Conservation (phyloP, 1,140 invertebrate species). For the Antheraea mylitta region DNA sequence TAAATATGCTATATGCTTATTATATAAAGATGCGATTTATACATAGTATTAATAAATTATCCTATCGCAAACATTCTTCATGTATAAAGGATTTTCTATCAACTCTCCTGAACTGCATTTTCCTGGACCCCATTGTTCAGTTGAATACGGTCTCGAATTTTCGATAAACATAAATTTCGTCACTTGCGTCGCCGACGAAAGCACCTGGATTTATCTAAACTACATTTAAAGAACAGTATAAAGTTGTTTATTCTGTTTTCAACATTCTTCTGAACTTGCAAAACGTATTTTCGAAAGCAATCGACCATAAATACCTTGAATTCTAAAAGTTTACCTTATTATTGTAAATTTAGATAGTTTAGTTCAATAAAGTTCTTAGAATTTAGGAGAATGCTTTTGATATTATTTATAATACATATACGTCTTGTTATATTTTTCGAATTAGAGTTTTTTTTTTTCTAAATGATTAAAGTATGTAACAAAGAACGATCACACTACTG, state of each 20-base stretch:
- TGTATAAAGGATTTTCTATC: neutral
- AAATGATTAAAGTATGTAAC: no score
- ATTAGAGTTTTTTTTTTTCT: no score
- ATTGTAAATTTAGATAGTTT: no score
- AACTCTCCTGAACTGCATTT: neutral
- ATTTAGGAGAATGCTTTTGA: no score
- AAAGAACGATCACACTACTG: neutral
- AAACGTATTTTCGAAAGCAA: neutral
- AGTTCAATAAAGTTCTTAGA: no score
- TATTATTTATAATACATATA: no score
- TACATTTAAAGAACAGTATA: conserved; percentile 3
- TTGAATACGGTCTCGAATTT: neutral
- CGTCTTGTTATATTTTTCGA: no score
- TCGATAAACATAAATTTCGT: conserved; percentile 1
- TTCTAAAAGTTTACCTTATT: neutral
- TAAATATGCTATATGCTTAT: no score
- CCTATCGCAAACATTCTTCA: neutral
- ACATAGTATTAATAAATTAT: neutral
- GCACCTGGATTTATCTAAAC: conserved; percentile 4
- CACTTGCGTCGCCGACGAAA: neutral
- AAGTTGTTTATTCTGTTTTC: neutral
- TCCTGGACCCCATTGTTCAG: neutral
- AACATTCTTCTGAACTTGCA: neutral
- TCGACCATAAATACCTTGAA: neutral
- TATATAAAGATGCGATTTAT: neutral